A percentile compares a stretch with the other conserved stretches of the same genome.
Conservation (phyloP, 2,888 invertebrate genomes). For the Dicroscelio sp. region DNA sequence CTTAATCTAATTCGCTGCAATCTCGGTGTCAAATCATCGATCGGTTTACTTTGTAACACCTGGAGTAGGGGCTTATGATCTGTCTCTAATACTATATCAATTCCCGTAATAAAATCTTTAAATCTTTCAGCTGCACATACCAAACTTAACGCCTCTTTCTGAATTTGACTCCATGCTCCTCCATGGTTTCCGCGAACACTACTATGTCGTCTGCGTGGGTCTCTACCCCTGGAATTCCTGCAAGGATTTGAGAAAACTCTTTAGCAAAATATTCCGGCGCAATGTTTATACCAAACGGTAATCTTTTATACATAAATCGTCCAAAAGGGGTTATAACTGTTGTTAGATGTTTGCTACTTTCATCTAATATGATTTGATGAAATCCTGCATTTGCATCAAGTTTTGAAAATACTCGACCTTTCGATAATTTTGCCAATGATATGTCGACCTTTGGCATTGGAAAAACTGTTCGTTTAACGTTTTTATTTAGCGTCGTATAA, state of each 20-base stretch:
- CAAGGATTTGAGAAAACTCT: slow-evolving; percentile 66
- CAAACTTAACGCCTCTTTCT: slow-evolving; percentile 90
- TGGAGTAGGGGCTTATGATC: slow-evolving; percentile 90
- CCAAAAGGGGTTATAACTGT: slow-evolving; percentile 82
- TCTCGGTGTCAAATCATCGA: slow-evolving; percentile 89
- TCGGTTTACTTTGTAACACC: slow-evolving; percentile 88
- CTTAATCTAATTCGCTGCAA: slow-evolving; percentile 89
- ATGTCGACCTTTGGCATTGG: slow-evolving; percentile 71
- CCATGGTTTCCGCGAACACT: slow-evolving; percentile 71
- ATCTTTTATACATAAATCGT: slow-evolving; percentile 72
- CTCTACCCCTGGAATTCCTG: slow-evolving; percentile 37
- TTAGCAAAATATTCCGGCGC: slow-evolving; percentile 52
- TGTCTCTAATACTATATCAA: slow-evolving; percentile 87
- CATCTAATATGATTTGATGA: slow-evolving; percentile 71
- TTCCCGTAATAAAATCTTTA: slow-evolving; percentile 87
- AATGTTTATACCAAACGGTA: slow-evolving; percentile 82
- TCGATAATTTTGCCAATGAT: slow-evolving; percentile 27
- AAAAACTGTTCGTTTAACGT: slow-evolving; percentile 74
- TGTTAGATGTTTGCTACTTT: slow-evolving; percentile 74
- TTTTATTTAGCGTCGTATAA: slow-evolving; percentile 85
- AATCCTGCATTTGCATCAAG: slow-evolving; percentile 82
- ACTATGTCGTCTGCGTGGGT: slow-evolving; percentile 77
- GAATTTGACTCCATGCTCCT: slow-evolving; percentile 88
- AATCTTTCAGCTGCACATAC: slow-evolving; percentile 88
- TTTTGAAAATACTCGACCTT: slow-evolving; percentile 81